These are phyloP conservation scores for Coptodon rendalli DNA, from an alignment of 2,113 vertebrate genomes.

Conservation along the genomic window DNA sequence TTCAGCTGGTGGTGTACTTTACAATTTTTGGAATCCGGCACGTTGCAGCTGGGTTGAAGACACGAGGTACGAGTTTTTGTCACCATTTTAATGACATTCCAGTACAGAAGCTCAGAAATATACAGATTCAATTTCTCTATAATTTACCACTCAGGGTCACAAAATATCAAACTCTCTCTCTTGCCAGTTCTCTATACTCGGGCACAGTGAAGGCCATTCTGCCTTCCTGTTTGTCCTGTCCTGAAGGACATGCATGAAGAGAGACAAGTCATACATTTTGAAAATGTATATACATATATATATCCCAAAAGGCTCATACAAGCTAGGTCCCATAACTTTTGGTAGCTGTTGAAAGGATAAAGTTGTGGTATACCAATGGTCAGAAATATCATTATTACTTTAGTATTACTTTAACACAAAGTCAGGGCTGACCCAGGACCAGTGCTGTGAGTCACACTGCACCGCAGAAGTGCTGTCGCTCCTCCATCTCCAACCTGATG, in stretches of 20 bases:
- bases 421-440: background rate
- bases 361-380: background rate
- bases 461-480: fast-evolving
- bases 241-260: background rate
- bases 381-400: background rate
- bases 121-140: background rate
- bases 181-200: background rate
- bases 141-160: background rate
- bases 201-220: background rate
- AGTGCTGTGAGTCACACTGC: background rate
- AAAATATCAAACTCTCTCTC: background rate
- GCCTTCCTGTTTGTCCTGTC: background rate
- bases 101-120: background rate
- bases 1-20: background rate
- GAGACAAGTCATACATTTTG: background rate
- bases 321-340: background rate
- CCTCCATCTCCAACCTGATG: background rate
- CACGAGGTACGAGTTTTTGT: background rate
- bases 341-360: background rate
- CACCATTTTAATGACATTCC: background rate
- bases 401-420: background rate
- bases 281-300: background rate
- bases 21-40: background rate
- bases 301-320: background rate
- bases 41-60: background rate